phyloP scores from a whole-genome alignment of 2,113 vertebrate genomes.

The Poeciliopsis prolifica region DNA sequence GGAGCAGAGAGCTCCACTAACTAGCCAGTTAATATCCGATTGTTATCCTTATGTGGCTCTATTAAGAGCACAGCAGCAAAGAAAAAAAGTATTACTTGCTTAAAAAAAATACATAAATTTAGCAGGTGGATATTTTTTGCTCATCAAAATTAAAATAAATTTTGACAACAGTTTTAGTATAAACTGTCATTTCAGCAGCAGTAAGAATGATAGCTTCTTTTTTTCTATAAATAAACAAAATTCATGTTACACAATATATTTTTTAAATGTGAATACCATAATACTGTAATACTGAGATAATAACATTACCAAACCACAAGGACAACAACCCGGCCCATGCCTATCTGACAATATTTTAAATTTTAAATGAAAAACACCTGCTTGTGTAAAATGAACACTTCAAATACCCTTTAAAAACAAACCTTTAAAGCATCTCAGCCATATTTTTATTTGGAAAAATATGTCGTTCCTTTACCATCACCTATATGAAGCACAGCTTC shows the following conservation, averaged over 20 bases:
- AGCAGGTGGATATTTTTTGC: not conserved
- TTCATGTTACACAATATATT: not conserved
- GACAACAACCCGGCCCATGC: not conserved
- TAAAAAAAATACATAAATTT: not conserved
- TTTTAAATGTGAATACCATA: not conserved
- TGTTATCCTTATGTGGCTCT: not conserved
- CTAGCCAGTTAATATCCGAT: not conserved
- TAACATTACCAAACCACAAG: not conserved
- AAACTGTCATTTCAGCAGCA: not conserved
- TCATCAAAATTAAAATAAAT: not conserved
- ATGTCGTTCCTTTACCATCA: constrained; percentile 53
- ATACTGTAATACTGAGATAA: not conserved
- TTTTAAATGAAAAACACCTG: constrained; percentile 20
- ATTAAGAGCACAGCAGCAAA: not conserved
- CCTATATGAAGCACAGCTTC: constrained; percentile 39
- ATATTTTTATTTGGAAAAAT: constrained; percentile 35
- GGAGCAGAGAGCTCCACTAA: not conserved
- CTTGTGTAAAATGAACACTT: constrained; percentile 32
- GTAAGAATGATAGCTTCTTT: not conserved
- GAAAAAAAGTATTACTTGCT: no score
- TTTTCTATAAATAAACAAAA: not conserved
- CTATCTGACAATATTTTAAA: not conserved
- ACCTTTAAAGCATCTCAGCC: constrained; percentile 65
- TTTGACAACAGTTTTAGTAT: no score
- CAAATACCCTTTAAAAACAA: constrained; percentile 32